Evolutionary conservation across 2,888 invertebrate species (phyloP).

Genomic region (Diarsia brunnea): DNA sequence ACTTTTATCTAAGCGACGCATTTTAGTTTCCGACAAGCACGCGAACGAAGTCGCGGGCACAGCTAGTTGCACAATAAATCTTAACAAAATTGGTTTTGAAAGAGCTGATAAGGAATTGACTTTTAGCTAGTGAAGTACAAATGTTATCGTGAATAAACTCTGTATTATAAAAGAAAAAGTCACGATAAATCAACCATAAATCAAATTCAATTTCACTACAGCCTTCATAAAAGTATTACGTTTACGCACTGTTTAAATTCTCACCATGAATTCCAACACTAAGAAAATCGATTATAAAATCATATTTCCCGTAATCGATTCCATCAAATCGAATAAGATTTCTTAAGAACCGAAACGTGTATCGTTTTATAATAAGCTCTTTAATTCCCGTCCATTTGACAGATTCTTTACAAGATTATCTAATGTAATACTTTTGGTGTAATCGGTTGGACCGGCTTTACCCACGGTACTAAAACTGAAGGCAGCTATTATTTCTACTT

Average conservation of each 20-base stretch:
- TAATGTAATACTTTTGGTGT: constrained; percentile 44
- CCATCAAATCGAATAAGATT: constrained; percentile 48
- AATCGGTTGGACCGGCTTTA: constrained; percentile 46
- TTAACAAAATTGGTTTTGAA: constrained; percentile 16
- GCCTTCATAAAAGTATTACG: constrained; percentile 3
- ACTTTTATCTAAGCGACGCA: too few relatives aligned
- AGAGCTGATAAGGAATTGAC: constrained; percentile 1
- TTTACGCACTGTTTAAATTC: constrained; percentile 31
- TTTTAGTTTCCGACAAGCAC: too few relatives aligned
- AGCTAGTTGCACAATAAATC: constrained; percentile 20
- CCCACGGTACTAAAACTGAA: constrained; percentile 50
- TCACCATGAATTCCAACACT: constrained; percentile 33
- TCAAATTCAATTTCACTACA: constrained; percentile 21
- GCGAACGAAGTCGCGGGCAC: too few relatives aligned
- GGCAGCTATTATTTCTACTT: constrained; percentile 12
- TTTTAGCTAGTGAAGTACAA: background rate
- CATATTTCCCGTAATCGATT: constrained; percentile 46
- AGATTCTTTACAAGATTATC: constrained; percentile 68
- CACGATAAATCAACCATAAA: constrained; percentile 24
- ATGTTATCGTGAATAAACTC: constrained; percentile 4
- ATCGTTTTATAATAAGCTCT: constrained; percentile 67
- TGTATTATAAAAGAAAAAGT: constrained; percentile 19
- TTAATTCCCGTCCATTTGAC: constrained; percentile 61
- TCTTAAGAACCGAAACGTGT: constrained; percentile 37
- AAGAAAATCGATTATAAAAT: constrained; percentile 53